These are phyloP conservation scores for Rhabdornis inornatus DNA, from an alignment of 2,113 vertebrate species.

Conservation along the genomic window DNA sequence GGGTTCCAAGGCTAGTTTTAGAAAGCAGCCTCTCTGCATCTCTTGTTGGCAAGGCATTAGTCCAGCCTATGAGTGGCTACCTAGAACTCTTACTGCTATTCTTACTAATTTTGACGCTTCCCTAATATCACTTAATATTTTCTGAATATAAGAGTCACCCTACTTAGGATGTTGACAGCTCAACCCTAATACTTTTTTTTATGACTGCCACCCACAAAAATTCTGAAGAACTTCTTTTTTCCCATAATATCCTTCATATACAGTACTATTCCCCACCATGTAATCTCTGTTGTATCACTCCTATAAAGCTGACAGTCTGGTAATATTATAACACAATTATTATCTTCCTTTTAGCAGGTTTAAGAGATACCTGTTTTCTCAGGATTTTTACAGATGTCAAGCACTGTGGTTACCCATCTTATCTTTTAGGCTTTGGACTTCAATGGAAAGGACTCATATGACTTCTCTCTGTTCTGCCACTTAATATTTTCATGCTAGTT, in stretches of 20 bases:
- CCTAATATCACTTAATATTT: neutral
- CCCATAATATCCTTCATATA: neutral
- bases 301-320: neutral
- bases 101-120: neutral
- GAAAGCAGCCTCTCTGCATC: neutral
- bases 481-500: neutral
- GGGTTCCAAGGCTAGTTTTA: neutral
- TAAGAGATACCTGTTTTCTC: neutral
- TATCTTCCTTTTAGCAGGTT: neutral
- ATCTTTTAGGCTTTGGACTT: neutral
- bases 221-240: neutral
- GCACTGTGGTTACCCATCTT: neutral
- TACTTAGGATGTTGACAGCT: neutral
- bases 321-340: neutral
- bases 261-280: neutral
- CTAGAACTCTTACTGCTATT: neutral
- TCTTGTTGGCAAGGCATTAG: neutral
- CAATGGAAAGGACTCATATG: neutral
- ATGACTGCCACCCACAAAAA: neutral
- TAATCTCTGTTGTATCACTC: neutral
- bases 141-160: neutral
- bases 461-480: neutral
- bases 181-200: neutral
- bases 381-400: neutral
- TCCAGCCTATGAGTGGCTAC: neutral